Base-by-base conservation (phyloP, 2,113 vertebrate genomes). In the Pogonocichla stellata region DNA sequence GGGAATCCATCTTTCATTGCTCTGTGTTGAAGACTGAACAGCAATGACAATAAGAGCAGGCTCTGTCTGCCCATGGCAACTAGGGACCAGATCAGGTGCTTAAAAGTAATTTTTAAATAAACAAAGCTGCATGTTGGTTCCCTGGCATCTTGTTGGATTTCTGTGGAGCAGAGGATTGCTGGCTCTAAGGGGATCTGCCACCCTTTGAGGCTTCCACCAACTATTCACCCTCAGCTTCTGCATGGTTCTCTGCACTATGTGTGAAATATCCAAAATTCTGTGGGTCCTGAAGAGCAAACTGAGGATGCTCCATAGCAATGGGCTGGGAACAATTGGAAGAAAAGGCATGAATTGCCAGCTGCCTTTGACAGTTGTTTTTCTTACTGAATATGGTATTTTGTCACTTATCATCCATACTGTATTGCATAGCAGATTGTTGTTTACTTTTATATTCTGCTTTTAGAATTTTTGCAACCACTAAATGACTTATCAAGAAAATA, bases 401-500 rank as follows among this genome's bases (percentile, higher is more conserved):
- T 83, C 90, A 90, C 64, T 96, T 85, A 66, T 34, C 64, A 83
- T 80, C 64, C 71, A 33, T 62, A 33, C 82, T n/a, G 64, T 56
- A 50, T 88, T 94, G 80, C 88, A 78, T 19, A 93, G 82, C 79
- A 93, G 75, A 77, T 92, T 88, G 81, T 73, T 93, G 82, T 88
- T 96, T 88, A 91, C 85, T 93, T 83, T 85, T 80, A 56, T 86
- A 88, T 90, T 88, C 66, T 74, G 60, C 93, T 90, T 86, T 90
- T 89, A 94, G 87, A 75, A 62, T 90, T 93, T 79, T 69, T 80
- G 81, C 93, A 87, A 57, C 66, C 84, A 94, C 77, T 94, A 91
- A 95, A 92, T 91, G 78, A 80, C 91, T 95, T 95, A 92, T 36
- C 81, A 92, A 83, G 92, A 80, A 91, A 95, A 92, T 92, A 88